Evolutionary conservation across 2,888 invertebrate genomes (phyloP), one percentile per base, ranked within the genome.

Genomic region (Colostygia pectinataria): DNA sequence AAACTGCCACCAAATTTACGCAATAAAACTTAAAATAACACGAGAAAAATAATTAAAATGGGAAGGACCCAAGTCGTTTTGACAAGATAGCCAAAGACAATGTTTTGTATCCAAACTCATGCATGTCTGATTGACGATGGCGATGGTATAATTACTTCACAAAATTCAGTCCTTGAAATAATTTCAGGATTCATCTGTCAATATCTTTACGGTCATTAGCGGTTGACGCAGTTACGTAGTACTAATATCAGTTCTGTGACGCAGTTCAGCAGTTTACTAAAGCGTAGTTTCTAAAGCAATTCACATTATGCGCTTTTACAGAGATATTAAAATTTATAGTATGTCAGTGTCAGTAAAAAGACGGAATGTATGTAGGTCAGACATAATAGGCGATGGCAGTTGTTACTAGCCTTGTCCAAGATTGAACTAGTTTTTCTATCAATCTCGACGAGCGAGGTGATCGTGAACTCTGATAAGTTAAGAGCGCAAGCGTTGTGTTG

Each of bases 391-490:
- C 77, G 68, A 77, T 77, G 69, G 71, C 70, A 68, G 76, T 77
- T 77, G 76, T 74, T 70, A 72, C 77, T 65, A 73, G 75, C 72
- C 81, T 78, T 77, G 82, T 80, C 74, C 80, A 79, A 80, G 78
- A 81, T 78, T 77, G 79, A 73, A 83, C 84, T 71, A 83, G 86
- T 87, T 89, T 86, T 85, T 84, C 70, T 80, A 70, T 74, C 68
- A 66, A 65, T 62, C 69, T 66, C 74, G 73, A 73, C 71, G 74
- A 77, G 69, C 83, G 75, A 83, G 79, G 83, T 77, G 74, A 79
- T 75, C 72, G 67, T 71, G 66, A 71, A 70, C 69, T 68, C 42
- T 37, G 59, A 59, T 64, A 61, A 58, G 60, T 53, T 51, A 50
- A 37, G 12, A 61, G 63, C 27, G 28, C 5, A 5, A 33, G 41